Conservation (phyloP, 2,797 vertebrate genomes). For the Sebastes wilsoni region DNA sequence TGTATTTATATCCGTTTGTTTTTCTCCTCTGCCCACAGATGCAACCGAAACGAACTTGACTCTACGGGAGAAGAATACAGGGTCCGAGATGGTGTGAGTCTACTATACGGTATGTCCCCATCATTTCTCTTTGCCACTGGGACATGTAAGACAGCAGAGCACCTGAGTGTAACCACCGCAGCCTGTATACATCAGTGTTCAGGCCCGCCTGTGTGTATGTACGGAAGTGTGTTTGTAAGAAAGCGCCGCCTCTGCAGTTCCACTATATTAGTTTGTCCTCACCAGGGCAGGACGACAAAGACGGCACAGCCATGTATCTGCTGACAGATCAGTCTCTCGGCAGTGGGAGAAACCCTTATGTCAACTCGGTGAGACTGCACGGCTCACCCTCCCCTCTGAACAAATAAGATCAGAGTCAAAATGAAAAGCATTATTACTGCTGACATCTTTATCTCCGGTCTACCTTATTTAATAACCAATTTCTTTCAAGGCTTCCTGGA, state of each 20-base stretch:
- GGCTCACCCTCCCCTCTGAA: conserved; percentile 60
- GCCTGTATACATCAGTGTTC: conserved; percentile 11
- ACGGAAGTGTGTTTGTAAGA: conserved; percentile 25
- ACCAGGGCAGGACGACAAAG: conserved; percentile 48
- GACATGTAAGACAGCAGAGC: conserved; percentile 10
- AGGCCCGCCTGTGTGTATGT: conserved; percentile 3
- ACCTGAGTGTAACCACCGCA: not conserved
- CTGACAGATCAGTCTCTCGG: conserved; percentile 70
- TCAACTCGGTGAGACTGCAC: conserved; percentile 54
- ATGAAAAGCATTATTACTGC: conserved; percentile 78
- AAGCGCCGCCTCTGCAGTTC: conserved; percentile 66
- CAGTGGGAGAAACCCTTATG: conserved; percentile 56
- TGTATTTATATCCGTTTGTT: not conserved
- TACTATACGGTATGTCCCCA: conserved; percentile 5
- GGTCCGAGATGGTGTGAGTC: conserved; percentile 8
- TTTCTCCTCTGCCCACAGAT: not conserved
- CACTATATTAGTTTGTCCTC: conserved; percentile 65
- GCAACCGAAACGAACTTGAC: not conserved
- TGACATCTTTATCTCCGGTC: conserved; percentile 74
- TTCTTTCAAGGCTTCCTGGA: conserved; percentile 69
- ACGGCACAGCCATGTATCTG: conserved; percentile 48
- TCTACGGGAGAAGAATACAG: not conserved
- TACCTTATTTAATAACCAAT: conserved; percentile 77
- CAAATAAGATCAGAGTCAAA: conserved; percentile 78
- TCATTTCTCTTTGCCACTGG: conserved; percentile 22